phyloP scores from a whole-genome alignment of 2,797 vertebrate genomes.

The Gastrophryne carolinensis region DNA sequence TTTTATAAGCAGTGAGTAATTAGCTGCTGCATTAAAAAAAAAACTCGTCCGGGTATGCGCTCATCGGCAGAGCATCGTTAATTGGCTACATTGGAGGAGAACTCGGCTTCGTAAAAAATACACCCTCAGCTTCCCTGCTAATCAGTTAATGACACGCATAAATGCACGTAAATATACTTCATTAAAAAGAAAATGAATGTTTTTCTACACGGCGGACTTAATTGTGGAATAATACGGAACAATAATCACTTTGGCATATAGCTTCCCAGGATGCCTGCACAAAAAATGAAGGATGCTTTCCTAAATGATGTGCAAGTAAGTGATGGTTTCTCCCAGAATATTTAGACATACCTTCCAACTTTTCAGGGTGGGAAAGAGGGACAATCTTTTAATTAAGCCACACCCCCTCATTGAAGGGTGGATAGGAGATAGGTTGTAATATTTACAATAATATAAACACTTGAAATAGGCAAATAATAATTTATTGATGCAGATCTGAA shows the following conservation, averaged over 20 bases:
- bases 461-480: no score
- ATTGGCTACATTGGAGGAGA: slow-evolving; percentile 20
- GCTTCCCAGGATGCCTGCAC: neutral
- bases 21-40: slow-evolving; percentile 9
- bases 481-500: no score
- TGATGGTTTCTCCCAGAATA: no score
- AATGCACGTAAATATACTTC: neutral
- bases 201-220: neutral
- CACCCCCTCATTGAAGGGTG: no score
- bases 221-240: neutral
- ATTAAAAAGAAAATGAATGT: slow-evolving; percentile 11
- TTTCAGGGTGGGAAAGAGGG: no score
- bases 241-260: neutral
- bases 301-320: no score
- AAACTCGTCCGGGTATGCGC: neutral
- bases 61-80: slow-evolving; percentile 22
- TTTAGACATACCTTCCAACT: no score
- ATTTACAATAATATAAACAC: no score
- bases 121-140: neutral
- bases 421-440: no score
- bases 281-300: neutral
- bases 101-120: slow-evolving; percentile 8
- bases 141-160: slow-evolving; percentile 29
- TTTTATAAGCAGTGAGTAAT: slow-evolving; percentile 20
- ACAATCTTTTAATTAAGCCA: no score